Conservation (phyloP, 2,113 vertebrate genomes). For the Pelusios castaneus region DNA sequence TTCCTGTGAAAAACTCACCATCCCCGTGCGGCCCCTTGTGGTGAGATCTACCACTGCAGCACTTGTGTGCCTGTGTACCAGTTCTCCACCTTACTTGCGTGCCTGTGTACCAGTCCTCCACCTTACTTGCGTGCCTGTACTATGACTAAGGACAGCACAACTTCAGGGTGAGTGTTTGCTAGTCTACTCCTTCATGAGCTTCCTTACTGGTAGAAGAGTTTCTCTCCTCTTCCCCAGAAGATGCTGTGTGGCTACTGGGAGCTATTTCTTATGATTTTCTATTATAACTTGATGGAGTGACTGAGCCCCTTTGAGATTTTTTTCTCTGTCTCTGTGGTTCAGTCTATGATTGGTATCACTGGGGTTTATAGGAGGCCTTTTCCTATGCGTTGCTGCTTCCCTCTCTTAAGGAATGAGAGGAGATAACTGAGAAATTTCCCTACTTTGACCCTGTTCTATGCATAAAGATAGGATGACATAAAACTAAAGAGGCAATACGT, state of each 20-base stretch:
- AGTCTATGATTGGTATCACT: not conserved
- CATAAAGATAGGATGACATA: not conserved
- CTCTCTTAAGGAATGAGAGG: not conserved
- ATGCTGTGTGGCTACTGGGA: too few relatives aligned
- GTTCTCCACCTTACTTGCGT: too few relatives aligned
- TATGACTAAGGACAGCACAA: not conserved
- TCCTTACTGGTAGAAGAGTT: not conserved
- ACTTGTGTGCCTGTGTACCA: too few relatives aligned
- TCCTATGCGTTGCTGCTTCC: not conserved
- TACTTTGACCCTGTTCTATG: not conserved
- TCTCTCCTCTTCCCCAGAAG: not conserved
- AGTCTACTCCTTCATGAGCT: not conserved
- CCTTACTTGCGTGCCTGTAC: not conserved
- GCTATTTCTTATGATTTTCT: not conserved
- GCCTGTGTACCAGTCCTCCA: not conserved
- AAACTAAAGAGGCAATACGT: too few relatives aligned
- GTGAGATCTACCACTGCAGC: too few relatives aligned
- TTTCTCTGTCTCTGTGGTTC: not conserved
- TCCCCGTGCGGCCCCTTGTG: too few relatives aligned
- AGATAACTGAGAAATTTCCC: not conserved
- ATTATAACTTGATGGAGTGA: not conserved
- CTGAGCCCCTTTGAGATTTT: not conserved
- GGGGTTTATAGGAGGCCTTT: not conserved
- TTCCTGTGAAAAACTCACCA: not conserved
- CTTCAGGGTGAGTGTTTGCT: not conserved